A percentile compares a stretch with the other conserved stretches of the same genome.
phyloP scores from a whole-genome alignment of 2,113 vertebrate genomes.

The Caranx ignobilis region DNA sequence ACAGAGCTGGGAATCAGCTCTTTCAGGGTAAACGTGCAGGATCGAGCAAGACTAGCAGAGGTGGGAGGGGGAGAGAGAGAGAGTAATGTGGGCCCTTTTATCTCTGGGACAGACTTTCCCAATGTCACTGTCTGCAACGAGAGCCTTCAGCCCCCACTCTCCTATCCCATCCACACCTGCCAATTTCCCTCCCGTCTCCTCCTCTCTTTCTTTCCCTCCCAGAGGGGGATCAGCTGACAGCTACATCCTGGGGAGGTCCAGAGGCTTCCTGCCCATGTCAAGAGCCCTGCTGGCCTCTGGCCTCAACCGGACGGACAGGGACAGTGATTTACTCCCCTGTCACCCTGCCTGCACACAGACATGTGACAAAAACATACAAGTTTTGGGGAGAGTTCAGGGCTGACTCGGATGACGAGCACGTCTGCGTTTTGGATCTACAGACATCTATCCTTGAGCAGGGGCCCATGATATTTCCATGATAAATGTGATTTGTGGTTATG shows the following conservation, averaged over 20 bases:
- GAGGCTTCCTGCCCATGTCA: constrained; percentile 77
- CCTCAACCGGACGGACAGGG: constrained; percentile 69
- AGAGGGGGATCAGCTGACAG: constrained; percentile 80
- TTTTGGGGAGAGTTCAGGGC: not conserved
- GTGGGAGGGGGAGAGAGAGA: not conserved
- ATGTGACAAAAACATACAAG: constrained; percentile 48
- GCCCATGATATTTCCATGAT: not conserved
- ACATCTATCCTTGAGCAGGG: not conserved
- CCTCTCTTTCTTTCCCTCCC: constrained; percentile 61
- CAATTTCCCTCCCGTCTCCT: constrained; percentile 61
- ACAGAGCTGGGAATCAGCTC: constrained; percentile 66
- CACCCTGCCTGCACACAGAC: constrained; percentile 10
- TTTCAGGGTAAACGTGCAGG: constrained; percentile 8
- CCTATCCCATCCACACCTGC: constrained; percentile 71
- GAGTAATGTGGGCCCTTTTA: constrained; percentile 46
- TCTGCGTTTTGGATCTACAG: not conserved
- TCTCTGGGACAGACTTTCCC: constrained; percentile 71
- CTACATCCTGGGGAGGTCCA: constrained; percentile 81
- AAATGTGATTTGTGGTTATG: not conserved
- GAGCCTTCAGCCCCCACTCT: constrained; percentile 19
- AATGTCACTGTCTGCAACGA: constrained; percentile 57
- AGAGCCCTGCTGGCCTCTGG: constrained; percentile 70
- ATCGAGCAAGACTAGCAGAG: constrained; percentile 10
- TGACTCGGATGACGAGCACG: not conserved
- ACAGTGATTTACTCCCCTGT: constrained; percentile 53